Evolutionary conservation across 1,140 invertebrate genomes (phyloP).

Genomic region (Spodoptera litura): DNA sequence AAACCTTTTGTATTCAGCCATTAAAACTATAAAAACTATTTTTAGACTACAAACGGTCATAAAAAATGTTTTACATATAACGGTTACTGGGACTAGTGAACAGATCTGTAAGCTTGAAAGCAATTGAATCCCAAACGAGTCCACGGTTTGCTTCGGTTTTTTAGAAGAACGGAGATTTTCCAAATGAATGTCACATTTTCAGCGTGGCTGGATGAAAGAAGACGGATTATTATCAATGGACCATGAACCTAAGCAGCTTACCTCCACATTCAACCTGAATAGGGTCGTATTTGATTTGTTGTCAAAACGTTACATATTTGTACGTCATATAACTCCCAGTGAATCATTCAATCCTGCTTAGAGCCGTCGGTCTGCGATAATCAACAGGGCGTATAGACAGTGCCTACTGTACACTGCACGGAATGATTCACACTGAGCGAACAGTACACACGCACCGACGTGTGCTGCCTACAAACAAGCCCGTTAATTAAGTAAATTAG

Average conservation of each 20-base stretch:
- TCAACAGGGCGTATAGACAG: background rate
- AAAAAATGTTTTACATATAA: background rate
- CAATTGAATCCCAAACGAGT: constrained; percentile 16
- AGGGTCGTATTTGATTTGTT: constrained; percentile 13
- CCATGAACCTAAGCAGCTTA: constrained; percentile 30
- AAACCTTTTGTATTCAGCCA: too few species aligned
- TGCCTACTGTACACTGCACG: background rate
- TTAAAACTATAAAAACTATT: too few species aligned
- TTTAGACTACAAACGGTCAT: too few species aligned
- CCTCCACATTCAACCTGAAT: constrained; percentile 9
- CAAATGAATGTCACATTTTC: constrained; percentile 29
- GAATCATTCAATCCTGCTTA: constrained; percentile 6
- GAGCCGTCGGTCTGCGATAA: background rate
- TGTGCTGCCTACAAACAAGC: constrained; percentile 6
- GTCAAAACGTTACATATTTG: background rate
- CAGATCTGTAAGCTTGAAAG: background rate
- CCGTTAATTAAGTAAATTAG: constrained; percentile 24
- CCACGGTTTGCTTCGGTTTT: background rate
- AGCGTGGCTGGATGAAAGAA: constrained; percentile 10
- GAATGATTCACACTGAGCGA: background rate
- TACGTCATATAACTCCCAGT: background rate
- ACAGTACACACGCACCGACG: constrained; percentile 7
- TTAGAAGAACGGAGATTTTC: constrained; percentile 12
- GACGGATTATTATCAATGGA: constrained; percentile 35
- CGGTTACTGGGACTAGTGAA: background rate